Evolutionary conservation across 2,113 vertebrate species (phyloP).

Genomic region (Lipophrys pholis): DNA sequence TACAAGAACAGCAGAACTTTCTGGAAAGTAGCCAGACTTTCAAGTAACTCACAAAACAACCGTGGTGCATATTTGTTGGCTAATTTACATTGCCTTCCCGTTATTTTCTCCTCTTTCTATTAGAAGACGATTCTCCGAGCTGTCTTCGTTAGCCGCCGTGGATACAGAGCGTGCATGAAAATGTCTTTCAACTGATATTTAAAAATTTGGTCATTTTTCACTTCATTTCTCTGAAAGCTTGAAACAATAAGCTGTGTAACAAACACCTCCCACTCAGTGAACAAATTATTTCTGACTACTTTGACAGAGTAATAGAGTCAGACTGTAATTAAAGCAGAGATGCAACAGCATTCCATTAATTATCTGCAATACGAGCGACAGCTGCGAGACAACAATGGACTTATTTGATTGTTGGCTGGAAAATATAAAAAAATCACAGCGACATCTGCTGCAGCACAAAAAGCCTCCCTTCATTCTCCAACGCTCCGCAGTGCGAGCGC

Average conservation of each 20-base stretch:
- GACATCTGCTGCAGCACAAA: slow-evolving; percentile 11
- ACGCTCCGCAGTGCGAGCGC: background rate
- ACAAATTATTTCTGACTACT: background rate
- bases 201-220: background rate
- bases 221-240: background rate
- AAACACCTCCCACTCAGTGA: background rate
- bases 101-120: background rate
- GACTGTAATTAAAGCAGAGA: slow-evolving; percentile 10
- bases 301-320: background rate
- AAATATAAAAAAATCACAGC: background rate
- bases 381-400: background rate
- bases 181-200: background rate
- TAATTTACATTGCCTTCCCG: background rate
- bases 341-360: slow-evolving; percentile 1
- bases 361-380: background rate
- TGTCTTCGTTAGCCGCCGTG: background rate
- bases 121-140: background rate
- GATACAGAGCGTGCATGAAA: background rate
- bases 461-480: background rate
- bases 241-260: no score
- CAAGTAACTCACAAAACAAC: background rate
- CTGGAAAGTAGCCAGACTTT: background rate
- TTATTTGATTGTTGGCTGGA: slow-evolving; percentile 1
- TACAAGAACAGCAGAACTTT: background rate
- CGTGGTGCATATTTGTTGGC: background rate